These are phyloP conservation scores for Clostera curtula DNA, from an alignment of 2,888 invertebrate species.

Conservation along the genomic window DNA sequence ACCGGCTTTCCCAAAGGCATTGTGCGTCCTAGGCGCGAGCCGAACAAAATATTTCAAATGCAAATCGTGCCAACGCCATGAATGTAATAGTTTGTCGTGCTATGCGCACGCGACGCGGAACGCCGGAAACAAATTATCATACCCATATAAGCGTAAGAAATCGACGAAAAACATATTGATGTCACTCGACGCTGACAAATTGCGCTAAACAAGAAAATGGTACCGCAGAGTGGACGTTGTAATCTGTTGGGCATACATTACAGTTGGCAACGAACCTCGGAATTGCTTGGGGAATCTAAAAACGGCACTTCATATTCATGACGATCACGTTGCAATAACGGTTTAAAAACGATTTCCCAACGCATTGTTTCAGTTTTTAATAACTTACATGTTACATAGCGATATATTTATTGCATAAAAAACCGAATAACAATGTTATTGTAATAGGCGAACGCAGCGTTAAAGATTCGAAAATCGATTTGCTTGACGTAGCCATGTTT, in stretches of 20 bases:
- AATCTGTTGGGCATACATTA: slow-evolving; percentile 41
- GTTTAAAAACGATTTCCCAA: slow-evolving; percentile 30
- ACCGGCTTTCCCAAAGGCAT: slow-evolving; percentile 51
- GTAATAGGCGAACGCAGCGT: slow-evolving; percentile 33
- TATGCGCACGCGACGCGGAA: slow-evolving; percentile 67
- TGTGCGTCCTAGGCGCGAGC: slow-evolving; percentile 62
- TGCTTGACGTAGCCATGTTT: slow-evolving; percentile 48
- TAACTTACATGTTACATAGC: slow-evolving; percentile 9
- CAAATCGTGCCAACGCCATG: slow-evolving; percentile 72
- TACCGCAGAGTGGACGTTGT: slow-evolving; percentile 37
- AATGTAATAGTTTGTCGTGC: slow-evolving; percentile 72
- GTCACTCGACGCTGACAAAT: slow-evolving; percentile 63
- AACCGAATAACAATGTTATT: slow-evolving; percentile 23
- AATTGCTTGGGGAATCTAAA: slow-evolving; percentile 37
- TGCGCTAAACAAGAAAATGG: slow-evolving; percentile 62
- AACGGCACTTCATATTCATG: slow-evolving; percentile 32
- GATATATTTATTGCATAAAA: slow-evolving; percentile 24
- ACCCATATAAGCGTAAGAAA: slow-evolving; percentile 69
- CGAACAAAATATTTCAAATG: slow-evolving; percentile 71
- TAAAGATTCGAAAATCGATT: slow-evolving; percentile 54
- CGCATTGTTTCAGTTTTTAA: slow-evolving; percentile 18
- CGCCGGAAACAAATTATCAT: slow-evolving; percentile 75
- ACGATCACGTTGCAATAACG: slow-evolving; percentile 34
- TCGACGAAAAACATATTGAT: slow-evolving; percentile 67
- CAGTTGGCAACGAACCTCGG: slow-evolving; percentile 25